Evolutionary conservation across 2,888 invertebrate genomes (phyloP).

Genomic region (Alentia gelatinosa): DNA sequence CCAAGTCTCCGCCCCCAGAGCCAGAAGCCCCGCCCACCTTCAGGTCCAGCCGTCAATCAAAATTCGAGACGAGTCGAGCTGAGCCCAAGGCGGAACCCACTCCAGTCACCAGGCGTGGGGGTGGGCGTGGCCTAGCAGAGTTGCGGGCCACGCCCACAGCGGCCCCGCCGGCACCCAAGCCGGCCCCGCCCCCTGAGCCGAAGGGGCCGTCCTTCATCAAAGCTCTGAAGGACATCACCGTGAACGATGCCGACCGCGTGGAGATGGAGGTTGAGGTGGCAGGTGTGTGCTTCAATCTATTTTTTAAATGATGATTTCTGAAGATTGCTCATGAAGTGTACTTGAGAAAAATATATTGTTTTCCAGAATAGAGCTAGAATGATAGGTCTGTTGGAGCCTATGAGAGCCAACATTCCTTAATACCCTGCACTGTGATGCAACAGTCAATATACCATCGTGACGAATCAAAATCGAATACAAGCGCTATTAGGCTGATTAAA

Average conservation of each 20-base stretch:
- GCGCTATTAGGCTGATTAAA: too few species aligned
- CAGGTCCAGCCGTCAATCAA: neutral
- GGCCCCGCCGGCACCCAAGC: neutral
- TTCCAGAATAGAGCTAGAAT: too few species aligned
- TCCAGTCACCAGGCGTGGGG: neutral
- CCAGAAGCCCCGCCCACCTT: neutral
- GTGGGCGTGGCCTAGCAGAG: neutral
- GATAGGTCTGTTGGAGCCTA: too few species aligned
- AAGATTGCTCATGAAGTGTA: too few species aligned
- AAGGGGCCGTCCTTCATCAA: conserved; percentile 83
- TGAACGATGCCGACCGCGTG: conserved; percentile 92
- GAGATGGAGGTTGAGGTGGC: conserved; percentile 84
- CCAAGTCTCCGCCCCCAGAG: conserved; percentile 8
- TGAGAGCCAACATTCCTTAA: too few species aligned
- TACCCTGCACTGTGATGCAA: too few species aligned
- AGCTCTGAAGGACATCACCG: conserved; percentile 89
- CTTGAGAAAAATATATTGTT: too few species aligned
- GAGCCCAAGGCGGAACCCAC: neutral
- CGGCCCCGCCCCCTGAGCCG: neutral
- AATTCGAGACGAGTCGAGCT: neutral
- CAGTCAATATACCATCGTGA: too few species aligned
- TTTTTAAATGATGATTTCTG: neutral
- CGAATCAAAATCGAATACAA: too few species aligned
- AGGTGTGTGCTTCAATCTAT: conserved; percentile 68
- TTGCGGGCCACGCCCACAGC: neutral